phyloP scores from a whole-genome alignment of 2,888 invertebrate genomes.

The Synanthedon andrenaeformis region DNA sequence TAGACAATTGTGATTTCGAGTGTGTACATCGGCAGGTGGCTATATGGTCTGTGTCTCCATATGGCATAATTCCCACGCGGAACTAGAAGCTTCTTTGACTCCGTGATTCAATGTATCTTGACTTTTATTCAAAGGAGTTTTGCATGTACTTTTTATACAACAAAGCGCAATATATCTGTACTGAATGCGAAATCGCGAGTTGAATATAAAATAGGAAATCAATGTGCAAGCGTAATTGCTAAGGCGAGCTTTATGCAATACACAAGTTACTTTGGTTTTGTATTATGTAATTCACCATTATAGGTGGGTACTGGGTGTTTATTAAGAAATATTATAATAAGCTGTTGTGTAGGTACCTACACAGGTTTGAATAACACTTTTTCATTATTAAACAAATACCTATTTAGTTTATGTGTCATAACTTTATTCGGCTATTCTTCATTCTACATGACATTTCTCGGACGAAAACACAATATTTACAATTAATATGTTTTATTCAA shows the following conservation, averaged over 20 bases:
- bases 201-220: not conserved
- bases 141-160: not conserved
- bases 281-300: too few relatives aligned
- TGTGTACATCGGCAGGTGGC: slow-evolving; percentile 32
- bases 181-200: slow-evolving; percentile 1
- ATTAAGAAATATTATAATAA: too few relatives aligned
- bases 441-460: too few relatives aligned
- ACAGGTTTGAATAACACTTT: too few relatives aligned
- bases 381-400: too few relatives aligned
- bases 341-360: too few relatives aligned
- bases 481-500: too few relatives aligned
- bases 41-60: slow-evolving; percentile 22
- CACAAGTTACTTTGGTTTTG: not conserved
- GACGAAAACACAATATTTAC: too few relatives aligned
- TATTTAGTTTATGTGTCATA: too few relatives aligned
- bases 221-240: not conserved
- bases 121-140: slow-evolving; percentile 14
- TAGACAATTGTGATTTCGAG: slow-evolving; percentile 10
- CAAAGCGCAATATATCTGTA: not conserved
- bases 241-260: not conserved
- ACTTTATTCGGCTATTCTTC: too few relatives aligned
- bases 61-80: slow-evolving; percentile 48
- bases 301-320: too few relatives aligned
- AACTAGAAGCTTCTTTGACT: slow-evolving; percentile 18
- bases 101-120: slow-evolving; percentile 22